Base-by-base conservation (phyloP, 2,888 invertebrate species). In the Adelphocoris suturalis region DNA sequence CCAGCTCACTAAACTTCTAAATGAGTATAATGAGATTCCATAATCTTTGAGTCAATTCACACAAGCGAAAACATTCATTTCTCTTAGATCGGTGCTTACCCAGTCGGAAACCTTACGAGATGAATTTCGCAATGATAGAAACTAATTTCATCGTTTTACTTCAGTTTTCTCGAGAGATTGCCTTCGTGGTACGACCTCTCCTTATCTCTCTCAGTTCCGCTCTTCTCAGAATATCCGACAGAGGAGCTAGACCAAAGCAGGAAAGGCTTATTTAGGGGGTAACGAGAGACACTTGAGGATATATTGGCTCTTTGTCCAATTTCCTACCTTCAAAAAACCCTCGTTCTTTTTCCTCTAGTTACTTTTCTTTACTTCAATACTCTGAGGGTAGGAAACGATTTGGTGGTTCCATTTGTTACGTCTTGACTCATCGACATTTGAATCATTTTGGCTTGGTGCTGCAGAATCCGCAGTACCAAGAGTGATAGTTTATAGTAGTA, bases 301-400 rank as follows among this genome's bases (percentile, higher is more conserved):
- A 78, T 78, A 78, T 78, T 78, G 78, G 78, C 78, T 78, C 78
- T 78, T 78, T 78, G 78, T 78, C 78, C 78, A 37, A 78, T 16
- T 78, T 46, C 16, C 23, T 76, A 4, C 78, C 47, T 78, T 78
- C 28, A 68, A 68, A 68, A 68, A 68, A 68, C n/a, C 11, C 68
- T n/a, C 12, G 19, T 9, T 23, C 23, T 68, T 23, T 68, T 23
- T 68, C 23, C 27, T 23, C 23, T 23, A 19, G 12, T 23, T 68
- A 23, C 68, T 27, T 23, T 52, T 52, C 16, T 52, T 52, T 52
- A 52, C 52, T 52, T 52, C 52, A 16, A 52, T 52, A 52, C 13
- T 11, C 52, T 3, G 11, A 52, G 1, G 52, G 52, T 52, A 13
- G 16, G 52, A 52, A 52, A 52, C 52, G 16, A 52, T 52, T 52